Evolutionary conservation across 2,888 invertebrate genomes (phyloP).

Genomic region (Harpagoxenus sublaevis): DNA sequence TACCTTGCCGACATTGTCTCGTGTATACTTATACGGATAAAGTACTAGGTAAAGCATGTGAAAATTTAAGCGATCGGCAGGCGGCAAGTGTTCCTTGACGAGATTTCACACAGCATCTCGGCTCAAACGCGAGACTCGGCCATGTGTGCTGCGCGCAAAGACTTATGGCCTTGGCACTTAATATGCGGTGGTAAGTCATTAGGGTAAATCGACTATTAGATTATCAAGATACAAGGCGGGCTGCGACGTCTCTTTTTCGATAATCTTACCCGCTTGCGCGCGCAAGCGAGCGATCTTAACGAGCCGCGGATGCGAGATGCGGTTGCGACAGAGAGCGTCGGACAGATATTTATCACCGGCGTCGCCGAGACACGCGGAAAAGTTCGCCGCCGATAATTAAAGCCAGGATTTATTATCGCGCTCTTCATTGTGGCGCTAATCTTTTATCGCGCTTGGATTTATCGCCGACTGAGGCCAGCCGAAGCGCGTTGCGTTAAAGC

Average conservation of each 20-base stretch:
- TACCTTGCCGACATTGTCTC: not conserved
- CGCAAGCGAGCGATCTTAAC: conserved; percentile 35
- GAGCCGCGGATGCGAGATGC: conserved; percentile 53
- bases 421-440: conserved; percentile 56
- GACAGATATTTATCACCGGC: conserved; percentile 55
- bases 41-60: conserved; percentile 37
- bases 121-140: conserved; percentile 4
- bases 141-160: conserved; percentile 38
- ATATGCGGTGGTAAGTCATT: conserved; percentile 57
- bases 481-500: not conserved
- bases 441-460: conserved; percentile 51
- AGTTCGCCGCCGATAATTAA: conserved; percentile 55
- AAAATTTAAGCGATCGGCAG: conserved; percentile 43
- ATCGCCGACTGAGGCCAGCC: conserved; percentile 38
- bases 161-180: conserved; percentile 51
- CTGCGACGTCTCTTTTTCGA: conserved; percentile 62
- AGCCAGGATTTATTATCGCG: conserved; percentile 53
- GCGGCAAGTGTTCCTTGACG: conserved; percentile 36
- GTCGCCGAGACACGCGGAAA: conserved; percentile 51
- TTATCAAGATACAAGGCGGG: conserved; percentile 58
- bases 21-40: conserved; percentile 21
- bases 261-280: conserved; percentile 17
- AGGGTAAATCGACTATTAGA: conserved; percentile 60
- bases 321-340: conserved; percentile 47
- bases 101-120: conserved; percentile 44